phyloP scores from a whole-genome alignment of 2,797 vertebrate genomes.

The Sebastes matsubarae region DNA sequence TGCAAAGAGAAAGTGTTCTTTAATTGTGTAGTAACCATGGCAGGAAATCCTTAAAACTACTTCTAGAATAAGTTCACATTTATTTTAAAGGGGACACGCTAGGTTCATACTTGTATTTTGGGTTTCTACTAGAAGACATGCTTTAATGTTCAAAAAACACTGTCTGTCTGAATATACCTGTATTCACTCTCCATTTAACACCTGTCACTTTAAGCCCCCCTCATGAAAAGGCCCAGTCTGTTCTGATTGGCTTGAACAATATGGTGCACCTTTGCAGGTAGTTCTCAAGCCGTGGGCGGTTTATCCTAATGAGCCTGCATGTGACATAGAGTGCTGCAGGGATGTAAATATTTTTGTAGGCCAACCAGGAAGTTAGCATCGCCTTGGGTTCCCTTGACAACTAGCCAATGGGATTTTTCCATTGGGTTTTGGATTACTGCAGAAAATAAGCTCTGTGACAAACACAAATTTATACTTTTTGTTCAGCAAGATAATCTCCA shows the following conservation, averaged over 20 bases:
- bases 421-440: no score
- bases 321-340: not conserved
- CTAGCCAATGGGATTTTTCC: no score
- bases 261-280: not conserved
- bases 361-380: no score
- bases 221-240: not conserved
- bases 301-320: not conserved
- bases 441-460: no score
- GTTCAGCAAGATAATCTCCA: no score
- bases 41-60: not conserved
- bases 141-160: no score
- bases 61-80: not conserved
- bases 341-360: no score
- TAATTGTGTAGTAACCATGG: not conserved
- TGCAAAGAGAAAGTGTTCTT: conserved; percentile 24
- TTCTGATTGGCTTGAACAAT: not conserved
- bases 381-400: no score
- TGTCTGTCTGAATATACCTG: no score
- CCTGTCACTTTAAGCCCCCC: not conserved
- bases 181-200: not conserved
- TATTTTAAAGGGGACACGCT: not conserved
- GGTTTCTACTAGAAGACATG: not conserved
- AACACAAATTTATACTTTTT: no score
- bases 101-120: not conserved
- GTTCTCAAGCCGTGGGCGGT: not conserved